Conservation (phyloP, 2,888 invertebrate genomes). For the Nycteola revayana region DNA sequence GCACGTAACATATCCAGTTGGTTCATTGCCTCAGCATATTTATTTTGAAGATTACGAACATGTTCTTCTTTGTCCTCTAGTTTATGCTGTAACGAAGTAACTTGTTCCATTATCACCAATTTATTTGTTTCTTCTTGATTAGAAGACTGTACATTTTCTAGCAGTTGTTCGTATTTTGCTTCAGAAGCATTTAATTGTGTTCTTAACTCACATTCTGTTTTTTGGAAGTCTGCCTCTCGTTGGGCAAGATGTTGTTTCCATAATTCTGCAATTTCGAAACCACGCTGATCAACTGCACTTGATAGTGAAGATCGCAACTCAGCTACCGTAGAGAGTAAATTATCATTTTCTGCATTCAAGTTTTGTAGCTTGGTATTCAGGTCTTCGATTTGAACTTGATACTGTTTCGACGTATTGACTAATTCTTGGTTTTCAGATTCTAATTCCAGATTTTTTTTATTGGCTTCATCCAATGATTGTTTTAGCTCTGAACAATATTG, state of each 20-base stretch:
- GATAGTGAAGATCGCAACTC: constrained; percentile 72
- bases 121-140: constrained; percentile 74
- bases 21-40: constrained; percentile 64
- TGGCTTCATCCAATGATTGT: constrained; percentile 55
- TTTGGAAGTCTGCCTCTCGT: constrained; percentile 83
- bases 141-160: constrained; percentile 69
- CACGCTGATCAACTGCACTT: constrained; percentile 84
- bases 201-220: constrained; percentile 73
- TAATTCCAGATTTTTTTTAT: constrained; percentile 57
- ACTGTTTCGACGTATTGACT: constrained; percentile 33
- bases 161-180: constrained; percentile 69
- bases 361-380: constrained; percentile 56
- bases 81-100: constrained; percentile 65
- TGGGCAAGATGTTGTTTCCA: constrained; percentile 86
- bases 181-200: constrained; percentile 76
- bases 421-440: constrained; percentile 44
- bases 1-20: constrained; percentile 68
- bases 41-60: constrained; percentile 60
- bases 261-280: constrained; percentile 85
- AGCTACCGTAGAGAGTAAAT: constrained; percentile 66
- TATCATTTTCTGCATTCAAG: constrained; percentile 69
- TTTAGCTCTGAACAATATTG: constrained; percentile 50
- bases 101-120: constrained; percentile 63
- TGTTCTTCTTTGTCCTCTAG: constrained; percentile 72
- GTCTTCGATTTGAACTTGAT: constrained; percentile 49